A percentile compares a stretch with the other conserved stretches of the same genome.
Evolutionary conservation across 2,888 invertebrate species (phyloP).

Genomic region (Dicranocentrus wangi): DNA sequence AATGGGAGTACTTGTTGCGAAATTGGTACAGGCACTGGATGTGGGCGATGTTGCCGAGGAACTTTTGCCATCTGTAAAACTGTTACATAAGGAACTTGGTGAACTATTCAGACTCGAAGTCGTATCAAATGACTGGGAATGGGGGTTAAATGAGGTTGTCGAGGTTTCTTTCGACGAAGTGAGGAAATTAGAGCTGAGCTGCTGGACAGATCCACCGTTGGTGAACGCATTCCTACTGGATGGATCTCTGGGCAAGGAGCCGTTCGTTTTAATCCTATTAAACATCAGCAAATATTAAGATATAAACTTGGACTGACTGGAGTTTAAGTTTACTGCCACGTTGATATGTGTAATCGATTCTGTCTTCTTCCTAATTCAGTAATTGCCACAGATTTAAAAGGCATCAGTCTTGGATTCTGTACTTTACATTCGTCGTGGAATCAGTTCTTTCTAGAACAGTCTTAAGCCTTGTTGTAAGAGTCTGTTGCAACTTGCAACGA

Average conservation of each 20-base stretch:
- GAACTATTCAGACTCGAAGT: conserved; percentile 47
- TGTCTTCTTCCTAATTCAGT: no score
- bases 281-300: conserved; percentile 77
- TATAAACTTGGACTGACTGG: no score
- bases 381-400: no score
- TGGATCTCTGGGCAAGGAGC: conserved; percentile 85
- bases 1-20: conserved; percentile 64
- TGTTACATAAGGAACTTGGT: conserved; percentile 41
- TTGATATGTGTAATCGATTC: no score
- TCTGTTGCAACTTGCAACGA: no score
- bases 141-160: conserved; percentile 17
- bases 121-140: conserved; percentile 35
- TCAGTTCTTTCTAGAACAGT: no score
- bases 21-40: conserved; percentile 54
- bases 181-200: conserved; percentile 20
- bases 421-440: no score
- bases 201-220: neutral
- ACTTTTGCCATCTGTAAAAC: conserved; percentile 47
- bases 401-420: no score
- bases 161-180: conserved; percentile 36
- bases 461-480: no score
- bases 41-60: conserved; percentile 58
- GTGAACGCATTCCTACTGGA: conserved; percentile 74
- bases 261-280: conserved; percentile 89
- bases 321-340: no score